These are phyloP conservation scores for Amblyraja radiata DNA, from an alignment of 2,797 vertebrate genomes.

Conservation along the genomic window DNA sequence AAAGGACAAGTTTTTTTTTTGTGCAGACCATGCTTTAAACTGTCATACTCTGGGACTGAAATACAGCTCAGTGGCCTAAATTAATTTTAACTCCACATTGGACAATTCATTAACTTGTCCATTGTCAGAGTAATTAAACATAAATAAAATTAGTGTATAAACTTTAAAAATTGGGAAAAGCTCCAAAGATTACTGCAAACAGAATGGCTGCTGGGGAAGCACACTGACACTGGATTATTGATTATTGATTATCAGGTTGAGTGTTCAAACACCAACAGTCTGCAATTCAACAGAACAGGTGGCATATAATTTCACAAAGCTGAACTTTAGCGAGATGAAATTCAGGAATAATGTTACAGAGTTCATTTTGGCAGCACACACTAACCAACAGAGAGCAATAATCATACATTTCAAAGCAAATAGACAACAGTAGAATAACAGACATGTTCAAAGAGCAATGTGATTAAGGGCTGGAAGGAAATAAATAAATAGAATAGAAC, in stretches of 20 bases:
- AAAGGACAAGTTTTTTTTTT: neutral
- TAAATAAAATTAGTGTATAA: neutral
- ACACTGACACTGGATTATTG: neutral
- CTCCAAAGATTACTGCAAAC: neutral
- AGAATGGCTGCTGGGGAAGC: constrained; percentile 11
- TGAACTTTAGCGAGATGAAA: neutral
- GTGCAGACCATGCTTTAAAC: neutral
- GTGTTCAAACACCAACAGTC: neutral
- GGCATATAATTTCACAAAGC: neutral
- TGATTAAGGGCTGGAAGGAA: neutral
- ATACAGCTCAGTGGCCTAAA: neutral
- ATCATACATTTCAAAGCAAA: neutral
- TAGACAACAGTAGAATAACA: neutral
- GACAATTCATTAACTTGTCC: neutral
- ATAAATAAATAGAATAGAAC: neutral
- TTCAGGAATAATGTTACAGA: neutral
- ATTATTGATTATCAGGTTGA: neutral
- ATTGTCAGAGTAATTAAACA: neutral
- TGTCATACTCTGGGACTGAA: neutral
- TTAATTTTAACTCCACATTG: neutral
- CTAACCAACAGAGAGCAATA: neutral
- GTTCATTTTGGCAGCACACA: constrained; percentile 13
- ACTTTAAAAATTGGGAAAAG: neutral
- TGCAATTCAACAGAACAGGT: neutral
- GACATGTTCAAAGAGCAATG: neutral